phyloP scores from a whole-genome alignment of 2,113 vertebrate genomes.

The Pangasianodon gigas region DNA sequence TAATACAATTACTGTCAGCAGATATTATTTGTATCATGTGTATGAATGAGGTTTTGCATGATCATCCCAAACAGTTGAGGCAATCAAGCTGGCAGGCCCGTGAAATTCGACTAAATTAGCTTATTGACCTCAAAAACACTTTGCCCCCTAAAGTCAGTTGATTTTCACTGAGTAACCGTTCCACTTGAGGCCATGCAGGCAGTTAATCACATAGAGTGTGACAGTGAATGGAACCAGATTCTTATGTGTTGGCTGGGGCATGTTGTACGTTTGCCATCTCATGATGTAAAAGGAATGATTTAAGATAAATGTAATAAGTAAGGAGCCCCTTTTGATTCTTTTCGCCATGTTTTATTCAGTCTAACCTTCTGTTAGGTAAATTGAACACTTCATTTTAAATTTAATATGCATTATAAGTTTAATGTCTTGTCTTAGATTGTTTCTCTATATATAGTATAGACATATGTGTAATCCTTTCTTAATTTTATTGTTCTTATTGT shows the following conservation, averaged over 20 bases:
- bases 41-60: neutral
- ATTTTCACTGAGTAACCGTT: conserved; percentile 23
- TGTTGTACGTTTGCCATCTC: neutral
- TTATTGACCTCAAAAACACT: conserved; percentile 35
- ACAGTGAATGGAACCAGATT: neutral
- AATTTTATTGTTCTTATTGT: neutral
- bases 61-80: neutral
- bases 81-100: neutral
- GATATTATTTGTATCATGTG: neutral
- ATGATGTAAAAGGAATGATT: neutral
- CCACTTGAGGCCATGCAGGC: conserved; percentile 11
- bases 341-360: neutral
- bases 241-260: neutral
- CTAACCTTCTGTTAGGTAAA: neutral
- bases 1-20: neutral
- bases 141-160: conserved; percentile 8
- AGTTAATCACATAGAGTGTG: neutral
- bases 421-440: neutral
- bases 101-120: conserved; percentile 13
- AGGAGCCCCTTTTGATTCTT: neutral
- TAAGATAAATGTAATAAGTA: neutral
- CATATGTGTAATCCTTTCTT: neutral
- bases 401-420: neutral
- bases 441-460: neutral
- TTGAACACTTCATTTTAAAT: neutral